A percentile compares a stretch with the other conserved stretches of the same genome.
Evolutionary conservation across 2,113 vertebrate species (phyloP).

Genomic region (Eubucco bourcierii): DNA sequence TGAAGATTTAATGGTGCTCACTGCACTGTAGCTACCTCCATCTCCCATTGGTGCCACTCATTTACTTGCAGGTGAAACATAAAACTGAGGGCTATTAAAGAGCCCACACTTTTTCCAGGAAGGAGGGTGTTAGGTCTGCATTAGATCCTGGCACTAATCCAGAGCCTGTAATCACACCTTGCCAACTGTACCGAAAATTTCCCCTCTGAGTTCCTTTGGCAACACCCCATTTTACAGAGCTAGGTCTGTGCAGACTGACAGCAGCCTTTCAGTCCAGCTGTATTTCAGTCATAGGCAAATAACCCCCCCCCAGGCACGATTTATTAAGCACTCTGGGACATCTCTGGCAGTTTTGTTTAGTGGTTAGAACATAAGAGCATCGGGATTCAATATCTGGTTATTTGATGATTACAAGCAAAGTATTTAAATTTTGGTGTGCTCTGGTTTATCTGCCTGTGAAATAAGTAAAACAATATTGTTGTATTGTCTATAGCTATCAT

Average conservation of each 20-base stretch:
- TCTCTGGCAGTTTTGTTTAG: constrained; percentile 43
- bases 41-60: constrained; percentile 58
- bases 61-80: constrained; percentile 65
- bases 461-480: not conserved
- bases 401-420: not conserved
- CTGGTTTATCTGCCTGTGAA: constrained; percentile 20
- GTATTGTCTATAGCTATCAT: not conserved
- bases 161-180: constrained; percentile 65
- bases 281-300: constrained; percentile 62
- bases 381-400: constrained; percentile 7
- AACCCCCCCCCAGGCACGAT: constrained; percentile 23
- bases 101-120: constrained; percentile 66
- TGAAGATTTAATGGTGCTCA: constrained; percentile 53
- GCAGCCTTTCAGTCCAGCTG: constrained; percentile 67
- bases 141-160: constrained; percentile 54
- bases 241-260: constrained; percentile 60
- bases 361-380: constrained; percentile 17
- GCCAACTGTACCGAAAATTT: constrained; percentile 66
- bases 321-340: constrained; percentile 52
- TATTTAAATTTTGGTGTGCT: not conserved
- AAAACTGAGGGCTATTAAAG: constrained; percentile 59
- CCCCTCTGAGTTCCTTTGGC: constrained; percentile 62
- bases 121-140: constrained; percentile 63
- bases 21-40: constrained; percentile 25
- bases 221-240: constrained; percentile 54